Evolutionary conservation across 2,888 invertebrate species (phyloP), one percentile per base, ranked within the genome.

Genomic region (Euplagia quadripunctaria): DNA sequence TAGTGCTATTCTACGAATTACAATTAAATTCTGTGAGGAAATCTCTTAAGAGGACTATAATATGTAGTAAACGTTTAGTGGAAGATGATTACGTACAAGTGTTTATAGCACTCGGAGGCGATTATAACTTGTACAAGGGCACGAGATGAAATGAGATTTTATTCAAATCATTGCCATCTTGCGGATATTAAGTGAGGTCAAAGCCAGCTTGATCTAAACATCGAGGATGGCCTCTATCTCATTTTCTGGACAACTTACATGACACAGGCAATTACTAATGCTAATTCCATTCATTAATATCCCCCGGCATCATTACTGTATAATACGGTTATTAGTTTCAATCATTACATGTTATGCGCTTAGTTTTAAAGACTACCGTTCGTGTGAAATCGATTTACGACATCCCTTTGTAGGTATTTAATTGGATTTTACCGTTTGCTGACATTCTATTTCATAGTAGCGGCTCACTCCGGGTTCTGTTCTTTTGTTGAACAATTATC

Each of bases 221-320:
- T 49, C 17, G 6, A 58, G 9, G 8, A 68, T 1, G 12, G 20
- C 42, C n/a, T n/a, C 43, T 43, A 79, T 77, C 82, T 79, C 68
- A 81, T 85, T 83, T 82, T 76, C 83, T 75, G 77, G 73, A 72
- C 72, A 69, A 78, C 72, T 81, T 77, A 68, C 77, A 70, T 49
- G 79, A 79, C 71, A 74, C 78, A 67, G 71, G 77, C 74, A 76
- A 85, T 85, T 82, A 86, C 77, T 42, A 72, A 81, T 79, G 76
- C 78, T 83, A 86, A 86, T 88, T 81, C 42, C 20, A 68, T 83
- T 83, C 80, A 81, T 84, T 86, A 79, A 79, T 81, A 79, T 80
- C 31, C 69, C 68, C 69, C 75, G 65, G 61, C 55, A 73, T 75
- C 82, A 83, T 86, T 86, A 83, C 70, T 64, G 64, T 46, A 64